A percentile compares a stretch with the other conserved stretches of the same genome.
Conservation (phyloP, 2,113 vertebrate genomes). For the Dascyllus trimaculatus region DNA sequence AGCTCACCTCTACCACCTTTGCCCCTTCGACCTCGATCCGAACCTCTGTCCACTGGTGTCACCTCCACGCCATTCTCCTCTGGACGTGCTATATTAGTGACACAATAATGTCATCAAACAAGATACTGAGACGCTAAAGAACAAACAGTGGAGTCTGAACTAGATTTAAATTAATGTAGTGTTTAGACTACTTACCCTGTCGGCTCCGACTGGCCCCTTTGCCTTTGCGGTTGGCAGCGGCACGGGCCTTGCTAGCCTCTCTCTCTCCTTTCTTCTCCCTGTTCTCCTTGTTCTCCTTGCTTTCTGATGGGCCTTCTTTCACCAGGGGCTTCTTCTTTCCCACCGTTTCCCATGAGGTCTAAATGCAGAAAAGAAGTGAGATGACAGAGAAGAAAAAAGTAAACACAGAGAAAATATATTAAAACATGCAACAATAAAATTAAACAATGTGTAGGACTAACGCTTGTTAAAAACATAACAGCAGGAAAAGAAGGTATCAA, state of each 20-base stretch:
- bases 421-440: background rate
- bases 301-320: conserved; percentile 91
- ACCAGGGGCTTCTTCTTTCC: conserved; percentile 95
- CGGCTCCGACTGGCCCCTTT: conserved; percentile 88
- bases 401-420: background rate
- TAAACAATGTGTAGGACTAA: background rate
- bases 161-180: background rate
- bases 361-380: conserved; percentile 12
- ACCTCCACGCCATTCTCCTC: conserved; percentile 96
- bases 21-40: conserved; percentile 89
- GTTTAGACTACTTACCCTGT: conserved; percentile 83
- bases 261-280: conserved; percentile 93
- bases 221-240: conserved; percentile 88
- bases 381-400: background rate
- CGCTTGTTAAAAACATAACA: background rate
- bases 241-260: conserved; percentile 89
- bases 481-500: background rate
- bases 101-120: background rate
- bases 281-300: conserved; percentile 92
- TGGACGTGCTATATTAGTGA: conserved; percentile 81
- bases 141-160: background rate
- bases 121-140: too few relatives aligned
- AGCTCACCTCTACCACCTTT: conserved; percentile 90
- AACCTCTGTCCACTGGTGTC: conserved; percentile 88
- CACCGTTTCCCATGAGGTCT: conserved; percentile 99